Percentiles rank a stretch among this genome's conserved stretches.
Conservation (phyloP, 1,140 invertebrate species). For the Mizuhopecten yessoensis region DNA sequence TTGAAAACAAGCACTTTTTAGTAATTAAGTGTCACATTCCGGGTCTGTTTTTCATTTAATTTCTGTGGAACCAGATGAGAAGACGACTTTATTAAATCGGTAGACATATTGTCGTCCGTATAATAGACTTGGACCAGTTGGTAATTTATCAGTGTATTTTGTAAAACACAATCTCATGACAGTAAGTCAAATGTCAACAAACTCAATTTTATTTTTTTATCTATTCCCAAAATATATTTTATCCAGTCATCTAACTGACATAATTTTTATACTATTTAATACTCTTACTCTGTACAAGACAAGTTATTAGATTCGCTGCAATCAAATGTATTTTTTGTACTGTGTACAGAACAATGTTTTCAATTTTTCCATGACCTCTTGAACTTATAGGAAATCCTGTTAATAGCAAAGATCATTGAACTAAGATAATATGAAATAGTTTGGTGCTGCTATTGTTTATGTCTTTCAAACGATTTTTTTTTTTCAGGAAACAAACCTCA, state of each 20-base stretch:
- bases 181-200: neutral
- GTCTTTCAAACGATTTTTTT: slow-evolving; percentile 38
- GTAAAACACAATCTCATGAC: no score
- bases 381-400: neutral
- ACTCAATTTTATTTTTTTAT: slow-evolving; percentile 8
- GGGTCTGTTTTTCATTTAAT: no score
- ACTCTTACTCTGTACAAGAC: neutral
- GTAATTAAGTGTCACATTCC: no score
- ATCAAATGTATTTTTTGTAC: slow-evolving; percentile 29
- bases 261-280: neutral
- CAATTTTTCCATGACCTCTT: slow-evolving; percentile 1
- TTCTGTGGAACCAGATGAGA: no score
- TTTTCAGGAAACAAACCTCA: no score
- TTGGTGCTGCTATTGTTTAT: neutral
- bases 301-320: neutral
- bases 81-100: no score
- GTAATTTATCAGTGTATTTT: no score
- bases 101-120: no score
- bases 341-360: neutral
- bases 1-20: no score
- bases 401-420: neutral
- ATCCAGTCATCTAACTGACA: neutral
- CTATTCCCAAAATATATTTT: slow-evolving; percentile 24
- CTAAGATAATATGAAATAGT: neutral
- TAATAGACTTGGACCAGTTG: no score